A percentile compares a stretch with the other conserved stretches of the same genome.
phyloP scores from a whole-genome alignment of 1,140 invertebrate genomes.

The Macrocentrus cingulum region DNA sequence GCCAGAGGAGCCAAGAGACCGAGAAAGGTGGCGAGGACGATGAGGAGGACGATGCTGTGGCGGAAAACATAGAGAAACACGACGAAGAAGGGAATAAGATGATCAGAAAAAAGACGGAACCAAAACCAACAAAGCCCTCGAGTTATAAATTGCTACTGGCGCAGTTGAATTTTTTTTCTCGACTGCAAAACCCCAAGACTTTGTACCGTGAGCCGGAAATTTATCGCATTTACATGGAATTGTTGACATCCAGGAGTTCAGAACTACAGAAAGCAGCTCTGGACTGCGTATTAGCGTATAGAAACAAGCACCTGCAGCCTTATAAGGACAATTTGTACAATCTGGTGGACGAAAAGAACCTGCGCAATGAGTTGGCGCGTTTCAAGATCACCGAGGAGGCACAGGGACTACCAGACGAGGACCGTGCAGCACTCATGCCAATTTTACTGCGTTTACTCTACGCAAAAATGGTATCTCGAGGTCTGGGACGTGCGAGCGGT shows the following conservation, averaged over 20 bases:
- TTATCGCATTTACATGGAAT: slow-evolving; percentile 73
- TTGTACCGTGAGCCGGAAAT: slow-evolving; percentile 76
- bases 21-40: slow-evolving; percentile 32
- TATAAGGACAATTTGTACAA: slow-evolving; percentile 78
- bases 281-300: slow-evolving; percentile 83
- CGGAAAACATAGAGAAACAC: slow-evolving; percentile 35
- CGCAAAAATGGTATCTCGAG: slow-evolving; percentile 83
- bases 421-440: slow-evolving; percentile 76
- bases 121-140: slow-evolving; percentile 48
- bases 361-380: slow-evolving; percentile 78
- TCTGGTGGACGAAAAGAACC: slow-evolving; percentile 83
- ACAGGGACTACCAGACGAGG: slow-evolving; percentile 67
- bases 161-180: slow-evolving; percentile 75
- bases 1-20: slow-evolving; percentile 40
- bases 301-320: slow-evolving; percentile 72
- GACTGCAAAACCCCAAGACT: slow-evolving; percentile 78
- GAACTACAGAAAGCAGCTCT: slow-evolving; percentile 82
- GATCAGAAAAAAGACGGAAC: not conserved
- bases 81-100: slow-evolving; percentile 26
- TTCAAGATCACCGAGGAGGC: slow-evolving; percentile 71
- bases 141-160: slow-evolving; percentile 69
- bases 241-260: slow-evolving; percentile 76
- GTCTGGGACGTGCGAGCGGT: slow-evolving; percentile 70
- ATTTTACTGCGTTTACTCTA: slow-evolving; percentile 84
- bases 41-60: slow-evolving; percentile 39